Base-by-base conservation (phyloP, 2,113 vertebrate species). In the Zosterops lateralis region DNA sequence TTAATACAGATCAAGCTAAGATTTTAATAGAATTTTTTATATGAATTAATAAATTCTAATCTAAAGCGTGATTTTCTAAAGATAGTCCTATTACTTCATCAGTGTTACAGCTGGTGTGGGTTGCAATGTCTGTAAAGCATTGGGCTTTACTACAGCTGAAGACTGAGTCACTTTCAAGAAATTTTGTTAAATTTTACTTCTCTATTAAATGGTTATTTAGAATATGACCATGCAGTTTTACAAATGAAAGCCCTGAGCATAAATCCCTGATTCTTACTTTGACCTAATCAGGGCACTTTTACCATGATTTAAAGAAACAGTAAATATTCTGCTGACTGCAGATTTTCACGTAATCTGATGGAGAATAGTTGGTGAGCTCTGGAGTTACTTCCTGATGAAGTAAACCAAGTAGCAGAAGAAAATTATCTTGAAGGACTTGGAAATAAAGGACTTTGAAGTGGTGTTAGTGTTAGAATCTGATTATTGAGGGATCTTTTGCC, bases 61-160 rank as follows among this genome's bases (percentile, higher is more conserved):
- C 21, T 75, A 78, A 67, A 82, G 20, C 15, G 56, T 32, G 32
- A 44, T 64, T 93, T 86, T 85, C 57, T 83, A 54, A 88, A 74
- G 11, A 66, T 57, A 74, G 29, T 51, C 6, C 8, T 48, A 32
- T 74, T 90, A 81, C 26, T 85, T 47, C 32, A 54, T 82, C 44
- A 85, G 0, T 3, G 2, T 77, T 62, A 22, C 10, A 62, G 31
- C 28, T 82, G 17, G 8, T 40, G 60, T 25, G 32, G 71, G 18
- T 65, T 93, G 22, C 17, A 32, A 13, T n/a, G 8, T 40, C 57
- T 67, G 10, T 78, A 67, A 82, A 50, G 3, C 40, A 29, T 7
- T 82, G 21, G 26, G 2, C 3, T 82, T 82, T 67, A 34, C 7
- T 85, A 75, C 13, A 78, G 42, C 38, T 68, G 45, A 70, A 82